Percentiles rank a stretch among this genome's conserved stretches.
Evolutionary conservation across 2,113 vertebrate species (phyloP).

Genomic region (Antechinus stuartii): DNA sequence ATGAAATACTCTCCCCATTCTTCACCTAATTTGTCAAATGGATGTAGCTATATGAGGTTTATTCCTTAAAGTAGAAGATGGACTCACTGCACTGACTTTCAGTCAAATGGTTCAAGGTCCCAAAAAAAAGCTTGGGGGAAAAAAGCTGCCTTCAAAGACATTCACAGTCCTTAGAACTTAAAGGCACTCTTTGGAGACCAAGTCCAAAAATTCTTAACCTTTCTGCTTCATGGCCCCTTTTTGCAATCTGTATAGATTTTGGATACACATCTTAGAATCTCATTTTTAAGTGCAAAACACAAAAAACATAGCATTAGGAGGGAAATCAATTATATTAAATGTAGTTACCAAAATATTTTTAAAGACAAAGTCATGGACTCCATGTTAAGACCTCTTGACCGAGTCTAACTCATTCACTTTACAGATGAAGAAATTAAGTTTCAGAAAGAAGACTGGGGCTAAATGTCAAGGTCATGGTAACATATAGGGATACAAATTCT

Average conservation of each 20-base stretch:
- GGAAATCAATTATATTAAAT: constrained; percentile 20
- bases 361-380: background rate
- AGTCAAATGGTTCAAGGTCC: background rate
- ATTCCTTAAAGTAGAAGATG: background rate
- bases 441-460: background rate
- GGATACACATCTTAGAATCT: background rate
- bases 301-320: background rate
- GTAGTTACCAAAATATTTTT: constrained; percentile 18
- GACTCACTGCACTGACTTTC: background rate
- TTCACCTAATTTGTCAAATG: background rate
- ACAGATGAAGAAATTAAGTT: constrained; percentile 7
- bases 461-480: constrained; percentile 16
- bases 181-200: background rate
- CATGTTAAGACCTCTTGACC: background rate
- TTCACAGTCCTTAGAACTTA: background rate
- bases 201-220: background rate
- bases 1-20: background rate
- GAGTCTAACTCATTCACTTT: background rate
- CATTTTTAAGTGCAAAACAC: background rate
- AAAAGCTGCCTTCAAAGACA: background rate
- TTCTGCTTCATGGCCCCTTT: background rate
- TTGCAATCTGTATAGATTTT: background rate
- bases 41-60: constrained; percentile 2
- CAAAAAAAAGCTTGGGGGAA: background rate
- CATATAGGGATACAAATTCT: constrained; percentile 10